Conservation (phyloP, 2,797 vertebrate genomes). For the Oreortyx pictus region DNA sequence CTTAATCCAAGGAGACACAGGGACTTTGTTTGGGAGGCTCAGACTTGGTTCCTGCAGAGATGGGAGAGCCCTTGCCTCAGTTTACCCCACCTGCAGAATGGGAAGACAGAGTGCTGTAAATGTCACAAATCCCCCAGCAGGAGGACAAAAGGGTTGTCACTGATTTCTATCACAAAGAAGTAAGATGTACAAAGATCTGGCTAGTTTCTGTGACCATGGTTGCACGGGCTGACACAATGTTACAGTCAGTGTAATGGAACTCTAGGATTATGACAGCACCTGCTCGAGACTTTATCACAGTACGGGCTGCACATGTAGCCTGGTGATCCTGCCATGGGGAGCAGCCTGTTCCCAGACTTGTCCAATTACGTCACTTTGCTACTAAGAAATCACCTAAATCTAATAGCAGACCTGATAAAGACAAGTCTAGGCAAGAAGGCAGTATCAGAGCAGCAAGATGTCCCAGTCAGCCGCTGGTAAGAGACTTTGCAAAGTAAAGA, state of each 20-base stretch:
- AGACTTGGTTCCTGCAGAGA: neutral
- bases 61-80: neutral
- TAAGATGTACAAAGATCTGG: neutral
- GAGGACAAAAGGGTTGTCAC: no score
- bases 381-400: no score
- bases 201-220: neutral
- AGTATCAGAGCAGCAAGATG: neutral
- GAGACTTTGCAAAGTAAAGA: neutral
- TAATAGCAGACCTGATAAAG: neutral
- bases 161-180: neutral
- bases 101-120: neutral
- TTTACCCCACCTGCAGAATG: neutral
- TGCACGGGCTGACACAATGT: neutral
- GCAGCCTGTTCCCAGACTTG: neutral
- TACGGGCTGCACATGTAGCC: no score
- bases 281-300: neutral
- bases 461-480: accelerated
- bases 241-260: no score
- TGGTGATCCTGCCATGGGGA: neutral
- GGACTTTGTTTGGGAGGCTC: neutral
- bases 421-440: accelerated
- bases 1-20: neutral
- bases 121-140: no score
- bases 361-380: neutral
- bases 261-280: neutral